A percentile compares a stretch with the other conserved stretches of the same genome.
Evolutionary conservation across 37 sponge, comb jelly and placozoan genomes (phyloP).

Genomic region (Agelas oroides): DNA sequence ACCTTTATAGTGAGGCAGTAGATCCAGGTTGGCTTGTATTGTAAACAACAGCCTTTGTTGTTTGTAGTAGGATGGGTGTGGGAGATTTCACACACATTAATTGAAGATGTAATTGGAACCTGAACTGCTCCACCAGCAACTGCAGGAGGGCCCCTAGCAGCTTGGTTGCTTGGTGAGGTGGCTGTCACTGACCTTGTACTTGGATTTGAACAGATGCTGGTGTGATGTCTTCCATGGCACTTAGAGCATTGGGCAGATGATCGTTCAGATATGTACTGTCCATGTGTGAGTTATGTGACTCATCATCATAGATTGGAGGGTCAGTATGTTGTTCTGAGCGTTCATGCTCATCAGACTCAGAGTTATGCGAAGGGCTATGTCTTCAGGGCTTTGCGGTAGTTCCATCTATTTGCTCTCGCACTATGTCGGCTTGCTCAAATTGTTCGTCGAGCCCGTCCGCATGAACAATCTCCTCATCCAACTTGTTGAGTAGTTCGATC

Average conservation of each 20-base stretch:
- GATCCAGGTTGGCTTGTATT: neutral
- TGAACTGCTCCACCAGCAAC: too few species aligned
- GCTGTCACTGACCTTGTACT: too few species aligned
- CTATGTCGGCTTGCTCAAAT: conserved; percentile 3
- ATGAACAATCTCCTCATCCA: neutral
- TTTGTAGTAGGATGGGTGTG: conserved; percentile 5
- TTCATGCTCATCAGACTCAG: too few species aligned
- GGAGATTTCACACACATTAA: neutral
- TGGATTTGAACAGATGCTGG: conserved; percentile 46
- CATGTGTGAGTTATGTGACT: too few species aligned
- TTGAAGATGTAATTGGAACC: neutral
- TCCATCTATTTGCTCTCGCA: neutral
- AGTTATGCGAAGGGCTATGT: too few species aligned
- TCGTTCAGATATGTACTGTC: neutral
- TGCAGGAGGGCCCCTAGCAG: conserved; percentile 16
- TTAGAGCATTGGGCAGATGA: neutral
- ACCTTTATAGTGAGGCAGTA: neutral
- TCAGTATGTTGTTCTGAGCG: too few species aligned
- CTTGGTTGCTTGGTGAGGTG: neutral
- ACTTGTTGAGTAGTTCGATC: too few species aligned
- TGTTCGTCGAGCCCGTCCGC: neutral
- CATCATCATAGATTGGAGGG: too few species aligned
- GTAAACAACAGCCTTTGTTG: conserved; percentile 18
- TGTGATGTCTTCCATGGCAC: conserved; percentile 42
- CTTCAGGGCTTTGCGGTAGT: too few species aligned